Percentiles rank a stretch among this genome's conserved stretches.
These are phyloP conservation scores for Craniophora ligustri DNA, from an alignment of 2,888 invertebrate genomes.

Conservation along the genomic window DNA sequence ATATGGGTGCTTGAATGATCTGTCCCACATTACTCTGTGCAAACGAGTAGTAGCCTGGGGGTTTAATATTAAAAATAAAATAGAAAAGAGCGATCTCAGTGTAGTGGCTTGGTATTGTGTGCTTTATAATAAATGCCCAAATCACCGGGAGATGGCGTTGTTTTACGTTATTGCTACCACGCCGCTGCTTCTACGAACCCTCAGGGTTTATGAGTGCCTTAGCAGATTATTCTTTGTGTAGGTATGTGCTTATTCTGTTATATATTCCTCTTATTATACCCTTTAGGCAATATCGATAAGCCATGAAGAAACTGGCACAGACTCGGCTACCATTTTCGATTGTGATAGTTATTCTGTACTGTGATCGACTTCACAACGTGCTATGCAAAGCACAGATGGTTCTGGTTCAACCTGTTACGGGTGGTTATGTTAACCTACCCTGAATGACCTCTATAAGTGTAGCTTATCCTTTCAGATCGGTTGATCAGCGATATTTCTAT, in stretches of 20 bases:
- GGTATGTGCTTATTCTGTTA: conserved; percentile 29
- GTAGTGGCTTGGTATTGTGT: conserved; percentile 83
- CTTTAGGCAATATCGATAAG: no score
- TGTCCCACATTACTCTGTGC: conserved; percentile 64
- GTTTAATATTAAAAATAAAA: conserved; percentile 88
- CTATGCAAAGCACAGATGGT: no score
- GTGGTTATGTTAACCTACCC: no score
- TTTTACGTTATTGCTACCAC: conserved; percentile 67
- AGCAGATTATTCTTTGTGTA: conserved; percentile 41
- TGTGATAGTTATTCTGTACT: no score
- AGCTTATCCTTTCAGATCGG: no score
- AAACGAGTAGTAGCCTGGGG: conserved; percentile 71
- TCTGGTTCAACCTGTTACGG: no score
- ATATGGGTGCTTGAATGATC: conserved; percentile 37
- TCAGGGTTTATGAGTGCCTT: conserved; percentile 30
- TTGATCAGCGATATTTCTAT: no score
- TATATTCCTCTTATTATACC: conserved; percentile 1
- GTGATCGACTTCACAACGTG: no score
- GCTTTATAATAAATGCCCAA: conserved; percentile 86
- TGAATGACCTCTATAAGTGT: no score
- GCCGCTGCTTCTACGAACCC: conserved; percentile 36
- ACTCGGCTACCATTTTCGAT: no score
- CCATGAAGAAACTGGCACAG: no score
- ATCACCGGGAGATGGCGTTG: conserved; percentile 76
- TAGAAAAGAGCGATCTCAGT: conserved; percentile 77